Evolutionary conservation across 35 echinoderm and acorn worm species (phyloP).

Genomic region (Anneissia japonica): DNA sequence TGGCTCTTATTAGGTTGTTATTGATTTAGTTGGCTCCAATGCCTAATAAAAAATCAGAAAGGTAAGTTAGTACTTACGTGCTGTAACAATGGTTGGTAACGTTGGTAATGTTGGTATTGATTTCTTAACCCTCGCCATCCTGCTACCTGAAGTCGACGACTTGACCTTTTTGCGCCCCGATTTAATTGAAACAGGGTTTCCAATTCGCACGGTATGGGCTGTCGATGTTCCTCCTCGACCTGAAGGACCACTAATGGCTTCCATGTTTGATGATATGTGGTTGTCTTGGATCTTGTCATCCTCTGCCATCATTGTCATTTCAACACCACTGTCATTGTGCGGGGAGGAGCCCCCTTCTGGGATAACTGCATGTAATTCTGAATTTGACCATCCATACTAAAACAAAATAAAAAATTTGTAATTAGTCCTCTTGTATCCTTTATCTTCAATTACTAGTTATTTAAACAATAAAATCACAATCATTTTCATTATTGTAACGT

Average conservation of each 20-base stretch:
- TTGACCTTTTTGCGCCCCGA: not conserved
- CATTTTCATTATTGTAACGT: too few species aligned
- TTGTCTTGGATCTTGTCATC: constrained; percentile 89
- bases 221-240: not conserved
- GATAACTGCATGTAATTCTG: not conserved
- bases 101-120: not conserved
- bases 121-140: not conserved
- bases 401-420: not conserved
- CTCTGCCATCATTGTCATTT: constrained; percentile 71
- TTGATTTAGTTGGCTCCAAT: too few species aligned
- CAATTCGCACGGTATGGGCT: not conserved
- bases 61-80: not conserved
- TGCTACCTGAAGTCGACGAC: not conserved
- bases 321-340: constrained; percentile 95
- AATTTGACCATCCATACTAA: not conserved
- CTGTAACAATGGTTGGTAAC: not conserved
- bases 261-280: constrained; percentile 92
- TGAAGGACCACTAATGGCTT: constrained; percentile 19
- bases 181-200: not conserved
- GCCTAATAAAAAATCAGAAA: too few species aligned
- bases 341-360: constrained; percentile 56
- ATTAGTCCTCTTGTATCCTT: too few species aligned
- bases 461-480: too few species aligned
- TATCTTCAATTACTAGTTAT: too few species aligned
- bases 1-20: too few species aligned